A percentile compares a stretch with the other conserved stretches of the same genome.
These are phyloP conservation scores for Callyntrura guangdongensis DNA, from an alignment of 2,888 invertebrate genomes.

Conservation along the genomic window DNA sequence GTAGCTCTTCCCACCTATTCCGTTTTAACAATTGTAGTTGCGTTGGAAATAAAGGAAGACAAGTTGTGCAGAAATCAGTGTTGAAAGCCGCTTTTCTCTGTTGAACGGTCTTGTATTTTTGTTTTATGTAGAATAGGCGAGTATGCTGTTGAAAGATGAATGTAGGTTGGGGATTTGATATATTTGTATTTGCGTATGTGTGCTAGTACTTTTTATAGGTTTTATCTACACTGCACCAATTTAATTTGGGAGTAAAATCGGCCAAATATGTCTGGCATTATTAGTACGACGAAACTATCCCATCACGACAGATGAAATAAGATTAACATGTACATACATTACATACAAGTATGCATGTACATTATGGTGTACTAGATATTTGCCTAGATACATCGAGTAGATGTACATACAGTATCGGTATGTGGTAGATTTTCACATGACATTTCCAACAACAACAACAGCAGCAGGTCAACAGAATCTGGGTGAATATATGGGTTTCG, in stretches of 20 bases:
- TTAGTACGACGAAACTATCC: constrained; percentile 45
- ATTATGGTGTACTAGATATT: not conserved
- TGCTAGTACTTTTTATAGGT: too few relatives aligned
- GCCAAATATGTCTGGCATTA: constrained; percentile 84
- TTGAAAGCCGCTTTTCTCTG: not conserved
- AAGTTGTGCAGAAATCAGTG: not conserved
- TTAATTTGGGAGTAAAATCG: constrained; percentile 80
- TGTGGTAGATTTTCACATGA: not conserved
- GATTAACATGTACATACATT: constrained; percentile 32
- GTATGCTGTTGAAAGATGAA: too few relatives aligned
- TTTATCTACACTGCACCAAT: too few relatives aligned
- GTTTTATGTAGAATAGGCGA: too few relatives aligned
- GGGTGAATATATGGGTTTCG: not conserved
- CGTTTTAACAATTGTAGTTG: too few relatives aligned
- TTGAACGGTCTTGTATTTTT: not conserved
- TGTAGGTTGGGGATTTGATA: too few relatives aligned
- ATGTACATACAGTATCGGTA: not conserved
- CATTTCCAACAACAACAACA: constrained; percentile 7
- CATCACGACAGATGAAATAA: constrained; percentile 18
- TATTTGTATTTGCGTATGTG: too few relatives aligned
- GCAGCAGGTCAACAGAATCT: not conserved
- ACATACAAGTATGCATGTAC: not conserved
- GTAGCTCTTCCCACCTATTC: too few relatives aligned
- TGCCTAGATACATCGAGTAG: constrained; percentile 44
- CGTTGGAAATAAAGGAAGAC: not conserved